phyloP scores from a whole-genome alignment of 2,113 vertebrate genomes.

The Microcebus lehilahytsara region DNA sequence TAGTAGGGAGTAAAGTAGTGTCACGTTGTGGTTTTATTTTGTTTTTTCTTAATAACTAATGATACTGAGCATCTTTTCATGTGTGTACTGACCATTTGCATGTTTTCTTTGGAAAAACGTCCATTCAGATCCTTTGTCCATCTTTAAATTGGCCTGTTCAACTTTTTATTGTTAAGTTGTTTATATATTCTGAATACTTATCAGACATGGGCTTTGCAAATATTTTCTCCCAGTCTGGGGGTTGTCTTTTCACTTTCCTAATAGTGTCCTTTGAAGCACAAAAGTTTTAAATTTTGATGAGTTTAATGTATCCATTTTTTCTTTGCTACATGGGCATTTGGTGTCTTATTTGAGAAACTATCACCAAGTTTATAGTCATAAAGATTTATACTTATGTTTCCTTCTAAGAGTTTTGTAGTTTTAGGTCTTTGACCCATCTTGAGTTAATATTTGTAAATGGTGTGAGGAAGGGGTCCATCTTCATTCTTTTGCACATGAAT shows the following conservation, averaged over 20 bases:
- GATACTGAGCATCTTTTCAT: not conserved
- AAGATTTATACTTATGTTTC: not conserved
- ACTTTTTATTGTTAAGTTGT: slow-evolving; percentile 3
- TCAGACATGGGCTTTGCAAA: not conserved
- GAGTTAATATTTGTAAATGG: not conserved
- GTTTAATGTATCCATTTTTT: not conserved
- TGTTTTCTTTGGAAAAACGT: not conserved
- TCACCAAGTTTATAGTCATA: not conserved
- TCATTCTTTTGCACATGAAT: not conserved
- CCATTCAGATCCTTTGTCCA: not conserved
- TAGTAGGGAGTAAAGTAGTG: not conserved
- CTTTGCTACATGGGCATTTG: not conserved
- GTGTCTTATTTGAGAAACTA: not conserved
- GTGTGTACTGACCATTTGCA: not conserved
- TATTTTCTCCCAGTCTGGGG: not conserved
- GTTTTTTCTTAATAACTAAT: not conserved
- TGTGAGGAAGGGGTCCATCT: not conserved
- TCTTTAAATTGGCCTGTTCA: not conserved
- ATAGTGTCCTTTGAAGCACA: not conserved
- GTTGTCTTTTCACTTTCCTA: not conserved
- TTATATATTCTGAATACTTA: not conserved
- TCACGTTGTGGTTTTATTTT: not conserved
- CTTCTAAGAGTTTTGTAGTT: not conserved
- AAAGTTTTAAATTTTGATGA: not conserved
- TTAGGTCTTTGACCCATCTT: not conserved